phyloP scores from a whole-genome alignment of 2,797 vertebrate species.

The Cuniculus paca region DNA sequence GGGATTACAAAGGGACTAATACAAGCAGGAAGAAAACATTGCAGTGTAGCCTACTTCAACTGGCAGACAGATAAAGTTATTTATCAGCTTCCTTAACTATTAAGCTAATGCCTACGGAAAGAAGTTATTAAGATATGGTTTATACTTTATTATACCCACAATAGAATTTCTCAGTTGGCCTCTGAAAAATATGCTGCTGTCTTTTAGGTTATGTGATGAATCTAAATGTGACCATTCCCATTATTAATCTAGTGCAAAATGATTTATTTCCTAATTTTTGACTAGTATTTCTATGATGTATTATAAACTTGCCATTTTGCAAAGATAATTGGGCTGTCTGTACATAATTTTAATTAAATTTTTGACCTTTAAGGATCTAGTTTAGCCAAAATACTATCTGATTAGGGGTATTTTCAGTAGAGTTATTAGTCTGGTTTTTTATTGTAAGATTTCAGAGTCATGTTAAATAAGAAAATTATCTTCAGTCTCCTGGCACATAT shows the following conservation, averaged over 20 bases:
- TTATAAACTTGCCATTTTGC: slow-evolving; percentile 62
- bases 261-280: slow-evolving; percentile 56
- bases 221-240: slow-evolving; percentile 32
- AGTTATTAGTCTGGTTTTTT: slow-evolving; percentile 66
- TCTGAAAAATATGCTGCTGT: background rate
- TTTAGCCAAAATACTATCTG: slow-evolving; percentile 70
- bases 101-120: background rate
- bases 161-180: slow-evolving; percentile 5
- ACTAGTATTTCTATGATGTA: slow-evolving; percentile 28
- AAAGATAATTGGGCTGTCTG: slow-evolving; percentile 52
- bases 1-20: background rate
- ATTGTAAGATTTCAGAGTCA: slow-evolving; percentile 70
- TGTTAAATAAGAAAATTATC: slow-evolving; percentile 70
- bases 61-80: background rate
- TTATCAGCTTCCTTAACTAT: slow-evolving; percentile 17
- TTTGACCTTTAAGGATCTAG: slow-evolving; percentile 72
- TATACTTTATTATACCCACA: background rate
- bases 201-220: background rate
- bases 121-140: background rate
- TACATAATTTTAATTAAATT: slow-evolving; percentile 71
- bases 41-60: background rate
- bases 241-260: slow-evolving; percentile 41
- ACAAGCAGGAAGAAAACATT: background rate
- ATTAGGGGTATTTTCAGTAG: slow-evolving; percentile 73
- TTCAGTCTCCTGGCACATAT: slow-evolving; percentile 53